Evolutionary conservation across 2,797 vertebrate species (phyloP), one percentile per base, ranked within the genome.

Genomic region (Propithecus perrieri): DNA sequence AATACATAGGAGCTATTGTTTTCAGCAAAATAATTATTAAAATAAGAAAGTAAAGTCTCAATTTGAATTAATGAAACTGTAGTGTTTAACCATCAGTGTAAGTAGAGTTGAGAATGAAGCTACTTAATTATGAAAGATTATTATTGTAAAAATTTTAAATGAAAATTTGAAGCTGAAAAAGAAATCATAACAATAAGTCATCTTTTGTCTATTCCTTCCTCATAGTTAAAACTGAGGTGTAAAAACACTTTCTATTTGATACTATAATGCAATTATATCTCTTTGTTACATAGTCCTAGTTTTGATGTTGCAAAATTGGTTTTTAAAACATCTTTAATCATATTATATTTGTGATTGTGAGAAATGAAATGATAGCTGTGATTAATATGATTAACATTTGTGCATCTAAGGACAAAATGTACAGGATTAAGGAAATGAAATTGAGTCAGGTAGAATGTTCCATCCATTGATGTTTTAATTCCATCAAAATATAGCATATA

Each of bases 381-480:
- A 90, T 94, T 84, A 94, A 65, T 79, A 13, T 93, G 85, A 53
- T 84, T 67, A 85, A 84, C 46, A 90, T 88, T 94, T 96, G 5
- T 79, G 46, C 67, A 46, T 50, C n/a, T 71, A 76, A 61, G 0
- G 55, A 67, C 17, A 93, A 88, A 92, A 78, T 92, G 20, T 69
- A 33, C 5, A 75, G 88, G 61, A 84, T 89, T 81, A 94, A 97
- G 80, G 20, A 76, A 91, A 87, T 95, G 96, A 95, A 96, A 89
- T 93, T 33, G 94, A 97, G 20, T 83, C 69, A 75, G 10, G 22
- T 55, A 76, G 96, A 91, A 81, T 91, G 67, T 79, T 92, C 18
- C 57, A 90, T 95, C 17, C 33, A 35, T 35, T n/a, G 63, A 20
- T 67, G 17, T 67, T 67, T 65, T 65, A 35, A 65, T 20, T 65